These are phyloP conservation scores for Tragelaphus scriptus DNA, from an alignment of 2,113 vertebrate species.

Conservation along the genomic window DNA sequence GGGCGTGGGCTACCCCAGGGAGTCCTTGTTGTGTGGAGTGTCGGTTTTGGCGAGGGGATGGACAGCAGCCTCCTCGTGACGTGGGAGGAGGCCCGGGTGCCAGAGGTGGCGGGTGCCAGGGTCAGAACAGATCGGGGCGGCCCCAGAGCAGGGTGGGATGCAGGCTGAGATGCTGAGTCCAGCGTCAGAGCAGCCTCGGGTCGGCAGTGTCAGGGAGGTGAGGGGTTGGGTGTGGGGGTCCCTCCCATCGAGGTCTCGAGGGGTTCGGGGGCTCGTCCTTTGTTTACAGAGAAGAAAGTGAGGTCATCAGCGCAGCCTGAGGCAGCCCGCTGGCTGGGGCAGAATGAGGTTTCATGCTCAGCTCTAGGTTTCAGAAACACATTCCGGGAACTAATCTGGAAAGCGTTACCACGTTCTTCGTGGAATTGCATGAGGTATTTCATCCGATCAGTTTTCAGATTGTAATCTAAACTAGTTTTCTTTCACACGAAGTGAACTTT, in stretches of 20 bases:
- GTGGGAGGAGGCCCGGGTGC: fast-evolving
- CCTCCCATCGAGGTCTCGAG: too few species aligned
- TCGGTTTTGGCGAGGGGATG: fast-evolving
- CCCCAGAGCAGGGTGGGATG: not conserved
- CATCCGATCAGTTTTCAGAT: not conserved
- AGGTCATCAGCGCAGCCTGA: fast-evolving
- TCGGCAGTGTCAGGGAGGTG: not conserved
- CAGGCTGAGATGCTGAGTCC: fast-evolving
- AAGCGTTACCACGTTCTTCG: fast-evolving
- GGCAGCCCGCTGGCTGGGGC: fast-evolving
- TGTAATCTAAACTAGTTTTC: not conserved
- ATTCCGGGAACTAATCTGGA: not conserved
- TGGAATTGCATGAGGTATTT: not conserved
- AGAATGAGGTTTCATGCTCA: not conserved
- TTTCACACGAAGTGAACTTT: not conserved
- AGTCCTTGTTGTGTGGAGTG: not conserved
- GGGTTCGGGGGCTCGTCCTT: not conserved
- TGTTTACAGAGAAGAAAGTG: not conserved
- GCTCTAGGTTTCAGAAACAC: not conserved
- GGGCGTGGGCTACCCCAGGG: not conserved
- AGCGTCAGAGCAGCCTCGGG: fast-evolving
- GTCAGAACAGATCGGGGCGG: not conserved
- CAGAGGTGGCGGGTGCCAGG: fast-evolving
- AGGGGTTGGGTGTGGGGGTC: fast-evolving
- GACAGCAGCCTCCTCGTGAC: fast-evolving